A percentile compares a stretch with the other conserved stretches of the same genome.
Evolutionary conservation across 2,113 vertebrate species (phyloP).

Genomic region (Sturnira hondurensis): DNA sequence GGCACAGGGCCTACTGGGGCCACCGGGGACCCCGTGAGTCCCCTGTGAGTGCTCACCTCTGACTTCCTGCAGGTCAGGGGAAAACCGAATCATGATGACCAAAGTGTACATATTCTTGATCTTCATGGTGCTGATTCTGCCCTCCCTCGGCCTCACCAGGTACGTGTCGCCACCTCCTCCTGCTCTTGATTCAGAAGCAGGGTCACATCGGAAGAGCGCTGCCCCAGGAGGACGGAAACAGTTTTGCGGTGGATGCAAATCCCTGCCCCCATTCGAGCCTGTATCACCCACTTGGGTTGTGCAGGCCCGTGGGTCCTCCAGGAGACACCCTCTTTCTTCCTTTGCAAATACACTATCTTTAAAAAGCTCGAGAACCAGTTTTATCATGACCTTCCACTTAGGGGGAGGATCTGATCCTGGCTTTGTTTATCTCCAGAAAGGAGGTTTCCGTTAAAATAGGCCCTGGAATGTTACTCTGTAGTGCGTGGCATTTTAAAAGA

Average conservation of each 20-base stretch:
- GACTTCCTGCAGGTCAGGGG: slow-evolving; percentile 83
- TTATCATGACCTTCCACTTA: background rate
- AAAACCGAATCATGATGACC: slow-evolving; percentile 95
- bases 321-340: background rate
- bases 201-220: background rate
- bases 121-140: slow-evolving; percentile 97
- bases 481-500: background rate
- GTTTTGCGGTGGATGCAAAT: background rate
- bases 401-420: background rate
- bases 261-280: no score
- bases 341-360: background rate
- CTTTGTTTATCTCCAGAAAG: background rate
- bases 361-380: background rate
- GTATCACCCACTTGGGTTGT: rapidly evolving
- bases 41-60: background rate
- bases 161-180: slow-evolving; percentile 64
- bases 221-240: background rate
- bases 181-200: background rate
- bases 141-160: slow-evolving; percentile 97
- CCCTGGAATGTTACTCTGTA: background rate
- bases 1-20: no score
- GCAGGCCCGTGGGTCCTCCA: background rate
- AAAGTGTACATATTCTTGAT: slow-evolving; percentile 97
- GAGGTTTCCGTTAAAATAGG: background rate
- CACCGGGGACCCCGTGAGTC: background rate